Evolutionary conservation across 2,113 vertebrate genomes (phyloP).

Genomic region (Ctenodactylus gundi): DNA sequence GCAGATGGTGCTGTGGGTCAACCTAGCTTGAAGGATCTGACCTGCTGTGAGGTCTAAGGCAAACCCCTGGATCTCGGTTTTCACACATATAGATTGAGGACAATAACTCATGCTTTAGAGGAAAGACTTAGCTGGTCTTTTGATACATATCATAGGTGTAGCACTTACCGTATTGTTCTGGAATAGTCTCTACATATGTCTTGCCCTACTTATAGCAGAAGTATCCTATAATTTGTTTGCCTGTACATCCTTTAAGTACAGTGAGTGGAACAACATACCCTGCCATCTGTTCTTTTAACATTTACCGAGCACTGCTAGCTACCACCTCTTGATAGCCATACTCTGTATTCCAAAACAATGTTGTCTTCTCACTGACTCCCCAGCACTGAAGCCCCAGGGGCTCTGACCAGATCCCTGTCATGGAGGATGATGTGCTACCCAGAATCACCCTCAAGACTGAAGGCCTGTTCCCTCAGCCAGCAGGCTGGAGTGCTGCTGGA

Average conservation of each 20-base stretch:
- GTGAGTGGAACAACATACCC: not conserved
- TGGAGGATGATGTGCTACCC: not conserved
- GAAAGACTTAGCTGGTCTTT: not conserved
- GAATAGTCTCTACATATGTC: conserved; percentile 10
- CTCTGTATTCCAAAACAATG: not conserved
- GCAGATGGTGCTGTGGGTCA: not conserved
- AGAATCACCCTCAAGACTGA: not conserved
- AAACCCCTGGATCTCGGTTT: not conserved
- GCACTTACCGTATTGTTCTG: not conserved
- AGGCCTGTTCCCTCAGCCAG: not conserved
- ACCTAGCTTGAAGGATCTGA: not conserved
- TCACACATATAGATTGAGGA: not conserved
- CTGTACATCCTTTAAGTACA: not conserved
- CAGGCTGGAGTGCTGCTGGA: not conserved
- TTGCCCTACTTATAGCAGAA: not conserved
- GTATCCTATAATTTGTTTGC: conserved; percentile 4
- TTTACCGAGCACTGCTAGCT: not conserved
- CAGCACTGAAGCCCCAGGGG: not conserved
- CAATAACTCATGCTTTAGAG: not conserved
- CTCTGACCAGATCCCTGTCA: not conserved
- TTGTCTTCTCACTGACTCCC: not conserved
- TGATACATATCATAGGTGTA: too few relatives aligned
- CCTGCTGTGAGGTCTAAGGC: not conserved
- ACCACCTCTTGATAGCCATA: not conserved
- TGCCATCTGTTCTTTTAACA: not conserved